phyloP scores from a whole-genome alignment of 1,140 invertebrate genomes.

The Pseudomyrmex flavicornis region DNA sequence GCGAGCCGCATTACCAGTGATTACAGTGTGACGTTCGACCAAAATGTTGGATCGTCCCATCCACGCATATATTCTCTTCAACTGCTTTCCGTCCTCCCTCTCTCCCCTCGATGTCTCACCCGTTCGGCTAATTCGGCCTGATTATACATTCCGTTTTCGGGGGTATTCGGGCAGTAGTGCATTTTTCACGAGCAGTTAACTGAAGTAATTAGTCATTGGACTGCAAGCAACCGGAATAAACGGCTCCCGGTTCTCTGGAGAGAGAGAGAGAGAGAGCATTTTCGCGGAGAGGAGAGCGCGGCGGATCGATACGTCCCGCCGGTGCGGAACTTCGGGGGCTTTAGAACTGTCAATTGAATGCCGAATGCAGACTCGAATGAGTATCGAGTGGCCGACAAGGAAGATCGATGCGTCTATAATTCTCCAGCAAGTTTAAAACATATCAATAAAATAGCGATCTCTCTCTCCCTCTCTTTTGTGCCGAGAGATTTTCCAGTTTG shows the following conservation, averaged over 20 bases:
- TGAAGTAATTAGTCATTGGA: slow-evolving; percentile 72
- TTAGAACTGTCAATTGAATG: slow-evolving; percentile 63
- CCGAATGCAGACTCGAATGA: slow-evolving; percentile 22
- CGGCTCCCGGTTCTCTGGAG: slow-evolving; percentile 18
- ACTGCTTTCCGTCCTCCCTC: no score
- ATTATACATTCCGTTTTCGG: slow-evolving; percentile 75
- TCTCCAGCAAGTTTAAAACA: background rate
- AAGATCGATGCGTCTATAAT: slow-evolving; percentile 44
- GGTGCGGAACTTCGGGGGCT: slow-evolving; percentile 38
- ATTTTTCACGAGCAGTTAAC: slow-evolving; percentile 77
- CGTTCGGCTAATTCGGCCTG: slow-evolving; percentile 60
- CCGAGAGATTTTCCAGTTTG: background rate
- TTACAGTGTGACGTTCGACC: slow-evolving; percentile 73
- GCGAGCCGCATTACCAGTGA: slow-evolving; percentile 73
- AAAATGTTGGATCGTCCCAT: slow-evolving; percentile 59
- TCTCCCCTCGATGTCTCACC: slow-evolving; percentile 42
- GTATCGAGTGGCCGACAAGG: slow-evolving; percentile 41
- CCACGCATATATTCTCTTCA: slow-evolving; percentile 42
- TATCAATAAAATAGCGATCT: slow-evolving; percentile 15
- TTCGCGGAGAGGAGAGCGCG: slow-evolving; percentile 25
- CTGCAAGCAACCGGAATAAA: slow-evolving; percentile 74
- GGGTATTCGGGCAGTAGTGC: slow-evolving; percentile 75
- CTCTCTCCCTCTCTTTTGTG: background rate
- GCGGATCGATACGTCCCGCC: slow-evolving; percentile 58
- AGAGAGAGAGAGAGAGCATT: slow-evolving; percentile 48